phyloP scores from a whole-genome alignment of 2,113 vertebrate species.

The Erythrolamprus reginae region DNA sequence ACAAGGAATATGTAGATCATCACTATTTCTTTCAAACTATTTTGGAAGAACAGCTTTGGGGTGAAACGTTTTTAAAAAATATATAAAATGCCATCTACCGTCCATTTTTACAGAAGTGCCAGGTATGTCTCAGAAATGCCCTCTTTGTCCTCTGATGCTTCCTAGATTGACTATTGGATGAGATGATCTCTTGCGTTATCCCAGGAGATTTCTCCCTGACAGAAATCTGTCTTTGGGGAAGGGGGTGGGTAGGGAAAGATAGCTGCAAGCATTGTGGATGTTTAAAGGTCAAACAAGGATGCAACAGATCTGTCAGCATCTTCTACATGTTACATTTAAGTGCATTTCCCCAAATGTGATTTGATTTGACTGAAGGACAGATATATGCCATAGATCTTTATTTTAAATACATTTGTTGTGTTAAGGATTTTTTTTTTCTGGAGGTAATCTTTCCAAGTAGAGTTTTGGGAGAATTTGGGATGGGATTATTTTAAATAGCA shows the following conservation, averaged over 20 bases:
- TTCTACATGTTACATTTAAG: not conserved
- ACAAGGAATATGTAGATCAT: not conserved
- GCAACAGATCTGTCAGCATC: not conserved
- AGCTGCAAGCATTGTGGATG: not conserved
- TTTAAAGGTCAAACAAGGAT: not conserved
- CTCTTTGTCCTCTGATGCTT: not conserved
- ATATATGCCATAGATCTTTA: not conserved
- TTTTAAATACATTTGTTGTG: not conserved
- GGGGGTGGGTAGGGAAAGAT: not conserved
- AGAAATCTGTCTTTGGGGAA: not conserved
- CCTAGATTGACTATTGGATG: not conserved
- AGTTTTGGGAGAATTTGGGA: not conserved
- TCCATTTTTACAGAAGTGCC: not conserved
- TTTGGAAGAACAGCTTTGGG: not conserved
- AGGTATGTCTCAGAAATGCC: not conserved
- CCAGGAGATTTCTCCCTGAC: not conserved
- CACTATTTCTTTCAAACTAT: not conserved
- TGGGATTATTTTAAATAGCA: not conserved
- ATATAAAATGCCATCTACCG: not conserved
- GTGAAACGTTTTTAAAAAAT: not conserved
- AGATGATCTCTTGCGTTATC: not conserved
- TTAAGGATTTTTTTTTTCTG: not conserved
- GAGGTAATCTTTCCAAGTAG: not conserved
- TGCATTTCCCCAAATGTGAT: not conserved
- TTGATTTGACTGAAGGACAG: not conserved